phyloP scores from a whole-genome alignment of 1,140 invertebrate genomes.

The Aphaenogaster ashmeadi region DNA sequence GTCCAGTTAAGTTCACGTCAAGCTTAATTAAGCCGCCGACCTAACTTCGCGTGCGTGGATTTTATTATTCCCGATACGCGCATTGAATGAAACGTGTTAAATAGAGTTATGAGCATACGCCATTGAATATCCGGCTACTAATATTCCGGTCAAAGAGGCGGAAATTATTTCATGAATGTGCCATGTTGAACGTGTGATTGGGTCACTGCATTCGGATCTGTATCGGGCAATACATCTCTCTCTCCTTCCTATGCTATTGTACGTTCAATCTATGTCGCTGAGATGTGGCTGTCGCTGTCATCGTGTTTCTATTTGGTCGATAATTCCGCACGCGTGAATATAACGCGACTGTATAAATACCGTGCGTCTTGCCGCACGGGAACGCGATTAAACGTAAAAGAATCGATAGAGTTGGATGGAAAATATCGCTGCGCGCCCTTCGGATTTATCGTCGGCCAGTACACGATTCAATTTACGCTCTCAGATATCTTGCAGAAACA shows the following conservation, averaged over 20 bases:
- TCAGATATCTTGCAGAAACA: constrained; percentile 77
- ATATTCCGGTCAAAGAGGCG: constrained; percentile 62
- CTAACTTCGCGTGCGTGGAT: constrained; percentile 13
- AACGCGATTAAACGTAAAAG: neutral
- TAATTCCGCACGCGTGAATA: constrained; percentile 24
- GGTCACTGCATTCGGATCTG: constrained; percentile 53
- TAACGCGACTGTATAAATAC: constrained; percentile 21
- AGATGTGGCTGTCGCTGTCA: constrained; percentile 44
- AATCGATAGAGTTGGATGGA: neutral
- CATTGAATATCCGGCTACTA: constrained; percentile 64
- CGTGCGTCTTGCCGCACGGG: too few relatives aligned
- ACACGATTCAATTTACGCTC: constrained; percentile 84
- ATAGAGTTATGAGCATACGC: constrained; percentile 39
- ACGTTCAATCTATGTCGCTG: constrained; percentile 34
- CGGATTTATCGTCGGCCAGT: constrained; percentile 78
- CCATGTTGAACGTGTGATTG: constrained; percentile 60
- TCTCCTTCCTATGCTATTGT: constrained; percentile 54
- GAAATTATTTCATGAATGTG: constrained; percentile 67
- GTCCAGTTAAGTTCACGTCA: constrained; percentile 31
- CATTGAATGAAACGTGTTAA: constrained; percentile 50
- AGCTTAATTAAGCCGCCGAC: constrained; percentile 18
- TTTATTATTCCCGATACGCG: constrained; percentile 51
- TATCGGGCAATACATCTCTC: constrained; percentile 54
- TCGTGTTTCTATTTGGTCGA: constrained; percentile 48
- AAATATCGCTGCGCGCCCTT: constrained; percentile 52